Evolutionary conservation across 2,113 vertebrate species (phyloP).

Genomic region (Syngnathus scovelli): DNA sequence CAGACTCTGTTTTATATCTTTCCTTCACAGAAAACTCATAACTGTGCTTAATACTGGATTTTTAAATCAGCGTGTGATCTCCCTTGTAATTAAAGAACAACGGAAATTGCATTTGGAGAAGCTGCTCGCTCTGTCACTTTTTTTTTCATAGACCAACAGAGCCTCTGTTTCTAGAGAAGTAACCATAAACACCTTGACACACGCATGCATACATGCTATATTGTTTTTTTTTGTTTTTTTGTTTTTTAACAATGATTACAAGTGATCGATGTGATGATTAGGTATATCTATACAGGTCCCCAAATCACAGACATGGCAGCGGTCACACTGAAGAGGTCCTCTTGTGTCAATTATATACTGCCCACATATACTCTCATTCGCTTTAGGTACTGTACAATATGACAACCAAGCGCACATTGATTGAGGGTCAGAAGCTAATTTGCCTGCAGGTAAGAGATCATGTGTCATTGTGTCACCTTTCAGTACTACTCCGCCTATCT

Average conservation of each 20-base stretch:
- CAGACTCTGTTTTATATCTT: background rate
- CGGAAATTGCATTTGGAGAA: constrained; percentile 1
- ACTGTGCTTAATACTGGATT: background rate
- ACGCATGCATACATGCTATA: background rate
- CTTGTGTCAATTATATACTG: background rate
- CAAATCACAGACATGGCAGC: background rate
- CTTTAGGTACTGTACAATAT: background rate
- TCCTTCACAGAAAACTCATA: background rate
- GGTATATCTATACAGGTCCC: background rate
- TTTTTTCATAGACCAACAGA: background rate
- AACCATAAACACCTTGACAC: background rate
- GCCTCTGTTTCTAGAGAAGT: background rate
- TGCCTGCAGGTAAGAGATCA: background rate
- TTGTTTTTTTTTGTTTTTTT: background rate
- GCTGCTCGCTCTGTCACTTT: background rate
- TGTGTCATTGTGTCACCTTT: background rate
- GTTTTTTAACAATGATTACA: background rate
- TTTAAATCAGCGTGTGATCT: constrained; percentile 9
- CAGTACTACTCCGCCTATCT: background rate
- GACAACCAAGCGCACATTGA: background rate
- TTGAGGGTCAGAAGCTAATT: background rate
- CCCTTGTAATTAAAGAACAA: constrained; percentile 1
- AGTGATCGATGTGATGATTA: background rate
- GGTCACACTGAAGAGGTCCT: constrained; percentile 1
- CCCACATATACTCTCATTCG: background rate